phyloP scores from a whole-genome alignment of 2,797 vertebrate species.

The Microhierax caerulescens region DNA sequence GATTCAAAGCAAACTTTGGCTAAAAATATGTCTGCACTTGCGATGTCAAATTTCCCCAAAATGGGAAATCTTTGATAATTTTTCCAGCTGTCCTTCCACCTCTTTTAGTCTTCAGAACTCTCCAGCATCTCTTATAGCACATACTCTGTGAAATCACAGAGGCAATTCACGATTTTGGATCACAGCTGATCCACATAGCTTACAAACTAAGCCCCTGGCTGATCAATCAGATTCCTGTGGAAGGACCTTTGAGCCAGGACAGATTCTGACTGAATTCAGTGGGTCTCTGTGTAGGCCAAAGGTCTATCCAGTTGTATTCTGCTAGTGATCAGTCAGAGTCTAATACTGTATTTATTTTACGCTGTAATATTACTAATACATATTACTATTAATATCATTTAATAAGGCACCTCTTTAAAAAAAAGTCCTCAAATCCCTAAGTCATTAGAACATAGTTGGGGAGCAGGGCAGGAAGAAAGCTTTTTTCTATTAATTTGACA shows the following conservation, averaged over 20 bases:
- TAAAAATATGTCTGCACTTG: not conserved
- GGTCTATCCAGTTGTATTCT: constrained; percentile 3
- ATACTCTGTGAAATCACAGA: constrained; percentile 63
- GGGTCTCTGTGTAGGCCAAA: not conserved
- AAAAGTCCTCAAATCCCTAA: not conserved
- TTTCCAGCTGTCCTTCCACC: not conserved
- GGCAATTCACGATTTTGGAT: constrained; percentile 45
- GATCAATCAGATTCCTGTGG: constrained; percentile 4
- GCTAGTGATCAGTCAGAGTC: constrained; percentile 25
- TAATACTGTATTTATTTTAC: constrained; percentile 22
- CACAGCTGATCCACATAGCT: constrained; percentile 51
- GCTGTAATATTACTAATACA: not conserved
- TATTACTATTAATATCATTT: not conserved
- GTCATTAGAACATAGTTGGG: not conserved
- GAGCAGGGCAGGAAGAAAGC: not conserved
- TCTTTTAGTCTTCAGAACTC: constrained; percentile 18
- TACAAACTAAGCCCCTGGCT: constrained; percentile 30
- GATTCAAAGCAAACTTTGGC: constrained; percentile 3
- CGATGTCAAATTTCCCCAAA: constrained; percentile 40
- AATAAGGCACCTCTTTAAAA: constrained; percentile 29
- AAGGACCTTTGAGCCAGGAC: not conserved
- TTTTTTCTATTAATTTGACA: constrained; percentile 13
- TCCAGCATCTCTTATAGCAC: not conserved
- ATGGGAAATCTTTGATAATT: constrained; percentile 18
- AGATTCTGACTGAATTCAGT: not conserved